Percentiles rank a stretch among this genome's conserved stretches.
Conservation (phyloP, 2,797 vertebrate species). For the Sibirionetta formosa region DNA sequence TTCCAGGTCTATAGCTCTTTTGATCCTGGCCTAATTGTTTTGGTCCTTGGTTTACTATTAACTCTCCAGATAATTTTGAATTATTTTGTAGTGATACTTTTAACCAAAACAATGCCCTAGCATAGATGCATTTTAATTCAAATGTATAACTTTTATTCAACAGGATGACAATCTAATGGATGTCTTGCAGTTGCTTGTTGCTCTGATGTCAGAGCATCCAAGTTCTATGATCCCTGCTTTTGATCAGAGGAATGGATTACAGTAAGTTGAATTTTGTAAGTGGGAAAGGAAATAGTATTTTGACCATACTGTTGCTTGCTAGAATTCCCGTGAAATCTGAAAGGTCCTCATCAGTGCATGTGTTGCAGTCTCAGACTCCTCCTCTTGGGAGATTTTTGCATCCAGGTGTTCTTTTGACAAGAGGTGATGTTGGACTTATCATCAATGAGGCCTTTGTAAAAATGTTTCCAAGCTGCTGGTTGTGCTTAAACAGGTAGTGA, state of each 20-base stretch:
- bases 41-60: background rate
- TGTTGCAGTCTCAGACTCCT: background rate
- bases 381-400: background rate
- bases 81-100: background rate
- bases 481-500: background rate
- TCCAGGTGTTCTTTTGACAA: constrained; percentile 5
- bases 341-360: background rate
- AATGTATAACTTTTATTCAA: constrained; percentile 20
- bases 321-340: background rate
- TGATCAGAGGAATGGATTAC: constrained; percentile 96
- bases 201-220: constrained; percentile 97
- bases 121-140: background rate
- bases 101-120: background rate
- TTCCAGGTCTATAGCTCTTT: background rate
- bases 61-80: background rate
- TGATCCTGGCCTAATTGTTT: background rate
- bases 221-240: constrained; percentile 96
- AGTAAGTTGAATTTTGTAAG: constrained; percentile 82
- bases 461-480: background rate
- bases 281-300: background rate
- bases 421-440: constrained; percentile 15
- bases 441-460: background rate
- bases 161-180: constrained; percentile 99
- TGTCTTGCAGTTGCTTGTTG: constrained; percentile 96
- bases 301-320: background rate